These are phyloP conservation scores for Campoletis sonorensis DNA, from an alignment of 1,140 invertebrate species.

Conservation along the genomic window DNA sequence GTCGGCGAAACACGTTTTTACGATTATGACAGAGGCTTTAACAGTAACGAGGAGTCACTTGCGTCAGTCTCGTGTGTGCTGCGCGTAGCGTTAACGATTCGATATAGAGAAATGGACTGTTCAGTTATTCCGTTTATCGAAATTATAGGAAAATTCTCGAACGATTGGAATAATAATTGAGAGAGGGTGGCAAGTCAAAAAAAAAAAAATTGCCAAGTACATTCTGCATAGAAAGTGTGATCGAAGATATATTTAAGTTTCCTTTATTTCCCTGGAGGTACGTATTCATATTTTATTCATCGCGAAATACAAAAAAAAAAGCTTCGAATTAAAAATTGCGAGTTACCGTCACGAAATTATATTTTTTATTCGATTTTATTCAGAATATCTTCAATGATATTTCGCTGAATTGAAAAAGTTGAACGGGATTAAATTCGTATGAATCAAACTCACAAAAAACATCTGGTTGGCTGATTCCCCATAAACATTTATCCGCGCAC, in stretches of 20 bases:
- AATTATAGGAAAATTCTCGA: too few species aligned
- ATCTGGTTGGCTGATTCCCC: neutral
- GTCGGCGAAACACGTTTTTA: conserved; percentile 19
- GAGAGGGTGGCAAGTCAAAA: neutral
- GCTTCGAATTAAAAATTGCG: neutral
- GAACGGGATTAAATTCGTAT: too few species aligned
- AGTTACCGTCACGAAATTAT: neutral
- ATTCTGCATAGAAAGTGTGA: neutral
- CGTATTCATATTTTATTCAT: neutral
- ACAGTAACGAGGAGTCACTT: neutral
- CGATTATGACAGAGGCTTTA: conserved; percentile 19
- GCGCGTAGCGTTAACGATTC: neutral
- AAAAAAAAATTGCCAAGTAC: neutral
- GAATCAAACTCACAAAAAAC: neutral
- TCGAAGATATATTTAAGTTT: neutral
- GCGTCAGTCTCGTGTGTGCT: neutral
- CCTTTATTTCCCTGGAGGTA: neutral
- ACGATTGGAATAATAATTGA: too few species aligned
- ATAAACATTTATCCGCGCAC: too few species aligned
- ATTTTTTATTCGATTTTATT: neutral
- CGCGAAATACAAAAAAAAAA: neutral
- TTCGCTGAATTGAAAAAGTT: neutral
- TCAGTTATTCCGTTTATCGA: neutral
- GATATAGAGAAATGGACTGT: neutral
- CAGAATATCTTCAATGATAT: neutral